Evolutionary conservation across 1,140 invertebrate genomes (phyloP).

Genomic region (Leguminivora glycinivorella): DNA sequence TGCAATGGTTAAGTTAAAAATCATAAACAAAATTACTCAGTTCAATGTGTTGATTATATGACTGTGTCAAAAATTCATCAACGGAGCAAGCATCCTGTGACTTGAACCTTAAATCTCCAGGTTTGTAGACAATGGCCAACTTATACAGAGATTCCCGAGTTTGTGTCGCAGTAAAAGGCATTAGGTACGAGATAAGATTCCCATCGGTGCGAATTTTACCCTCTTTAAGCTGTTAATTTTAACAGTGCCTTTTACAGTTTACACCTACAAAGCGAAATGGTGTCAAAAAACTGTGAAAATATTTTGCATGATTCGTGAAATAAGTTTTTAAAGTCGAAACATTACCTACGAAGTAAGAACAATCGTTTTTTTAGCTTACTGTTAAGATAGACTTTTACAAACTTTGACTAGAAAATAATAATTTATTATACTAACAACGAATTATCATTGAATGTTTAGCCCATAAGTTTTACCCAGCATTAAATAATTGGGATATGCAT

Average conservation of each 20-base stretch:
- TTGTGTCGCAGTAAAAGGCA: conserved; percentile 50
- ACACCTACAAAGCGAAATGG: not conserved
- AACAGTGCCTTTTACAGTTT: conserved; percentile 2
- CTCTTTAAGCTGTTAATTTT: conserved; percentile 19
- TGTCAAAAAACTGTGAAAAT: not conserved
- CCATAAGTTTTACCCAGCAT: not conserved
- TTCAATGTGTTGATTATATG: no score
- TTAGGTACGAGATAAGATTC: conserved; percentile 44
- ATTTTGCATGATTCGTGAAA: not conserved
- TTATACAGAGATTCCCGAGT: conserved; percentile 51
- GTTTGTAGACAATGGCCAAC: conserved; percentile 53
- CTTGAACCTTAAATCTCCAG: conserved; percentile 28
- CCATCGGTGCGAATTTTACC: conserved; percentile 29
- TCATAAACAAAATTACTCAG: no score
- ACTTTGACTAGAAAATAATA: no score
- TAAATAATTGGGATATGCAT: not conserved
- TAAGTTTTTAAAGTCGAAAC: no score
- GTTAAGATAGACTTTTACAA: no score
- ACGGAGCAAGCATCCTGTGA: conserved; percentile 9
- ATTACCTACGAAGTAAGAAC: no score
- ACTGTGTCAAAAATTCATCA: not conserved
- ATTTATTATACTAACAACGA: no score
- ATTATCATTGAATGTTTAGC: conserved; percentile 2
- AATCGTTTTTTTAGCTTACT: no score
- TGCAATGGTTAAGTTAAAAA: no score